Percentiles rank a stretch among this genome's conserved stretches.
phyloP scores from a whole-genome alignment of 2,888 invertebrate species.

The Steromphala cineraria region DNA sequence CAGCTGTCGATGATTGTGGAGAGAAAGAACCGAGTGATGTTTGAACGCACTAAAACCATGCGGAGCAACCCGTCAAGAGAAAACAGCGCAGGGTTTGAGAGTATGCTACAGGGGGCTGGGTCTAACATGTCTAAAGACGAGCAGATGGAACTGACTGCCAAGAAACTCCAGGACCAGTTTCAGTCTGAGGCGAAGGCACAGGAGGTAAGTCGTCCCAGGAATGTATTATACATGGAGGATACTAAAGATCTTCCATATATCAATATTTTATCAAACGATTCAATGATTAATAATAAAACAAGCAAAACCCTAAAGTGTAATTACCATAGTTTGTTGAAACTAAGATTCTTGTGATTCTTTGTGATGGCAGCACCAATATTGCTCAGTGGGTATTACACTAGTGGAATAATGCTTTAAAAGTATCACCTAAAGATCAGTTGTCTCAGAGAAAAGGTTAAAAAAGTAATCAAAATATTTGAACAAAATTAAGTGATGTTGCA shows the following conservation, averaged over 20 bases:
- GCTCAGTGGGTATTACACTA: no score
- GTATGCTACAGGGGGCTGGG: not conserved
- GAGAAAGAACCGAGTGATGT: conserved; percentile 45
- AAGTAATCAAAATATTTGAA: no score
- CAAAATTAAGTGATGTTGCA: no score
- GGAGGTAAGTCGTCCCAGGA: not conserved
- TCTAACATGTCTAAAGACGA: not conserved
- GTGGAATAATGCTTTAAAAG: no score
- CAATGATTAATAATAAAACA: no score
- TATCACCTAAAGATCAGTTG: no score
- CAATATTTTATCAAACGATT: no score
- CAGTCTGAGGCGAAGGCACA: not conserved
- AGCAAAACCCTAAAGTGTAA: no score
- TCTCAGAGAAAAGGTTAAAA: no score
- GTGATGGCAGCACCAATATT: no score
- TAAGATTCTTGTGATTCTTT: no score
- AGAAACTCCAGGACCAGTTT: conserved; percentile 8
- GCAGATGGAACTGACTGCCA: conserved; percentile 5
- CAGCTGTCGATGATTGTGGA: conserved; percentile 55
- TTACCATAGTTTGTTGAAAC: no score
- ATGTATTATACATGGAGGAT: not conserved
- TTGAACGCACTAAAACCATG: conserved; percentile 47
- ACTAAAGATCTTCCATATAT: not conserved
- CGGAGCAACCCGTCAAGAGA: not conserved
- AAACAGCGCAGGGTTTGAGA: not conserved